Conservation (phyloP, 2,888 invertebrate genomes). For the Micoletzkya japonica region DNA sequence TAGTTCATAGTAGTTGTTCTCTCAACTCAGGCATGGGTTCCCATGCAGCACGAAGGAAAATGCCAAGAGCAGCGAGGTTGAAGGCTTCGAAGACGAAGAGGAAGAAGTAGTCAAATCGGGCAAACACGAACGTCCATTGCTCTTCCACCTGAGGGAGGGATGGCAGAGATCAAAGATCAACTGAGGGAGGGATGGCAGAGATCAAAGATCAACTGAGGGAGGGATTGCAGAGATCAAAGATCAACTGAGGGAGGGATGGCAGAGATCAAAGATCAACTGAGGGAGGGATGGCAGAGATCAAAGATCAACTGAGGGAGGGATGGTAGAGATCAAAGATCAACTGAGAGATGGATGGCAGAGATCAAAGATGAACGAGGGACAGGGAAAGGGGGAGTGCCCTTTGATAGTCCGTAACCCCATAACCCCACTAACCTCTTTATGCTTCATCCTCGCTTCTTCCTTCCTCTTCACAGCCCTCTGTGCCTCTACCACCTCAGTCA, state of each 20-base stretch:
- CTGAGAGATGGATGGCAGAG: no score
- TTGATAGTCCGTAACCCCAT: neutral
- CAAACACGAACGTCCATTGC: slow-evolving; percentile 54
- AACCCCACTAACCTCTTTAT: slow-evolving; percentile 33
- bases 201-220: no score
- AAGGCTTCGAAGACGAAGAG: slow-evolving; percentile 50
- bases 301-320: no score
- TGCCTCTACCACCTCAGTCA: slow-evolving; percentile 54
- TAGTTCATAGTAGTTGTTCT: slow-evolving; percentile 15
- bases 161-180: no score
- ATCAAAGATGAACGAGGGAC: no score
- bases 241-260: no score
- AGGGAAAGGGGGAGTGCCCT: neutral
- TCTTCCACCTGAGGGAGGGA: slow-evolving; percentile 52
- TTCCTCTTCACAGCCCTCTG: slow-evolving; percentile 48
- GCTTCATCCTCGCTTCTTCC: slow-evolving; percentile 36
- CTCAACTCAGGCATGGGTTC: slow-evolving; percentile 47
- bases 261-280: no score
- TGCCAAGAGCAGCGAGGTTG: slow-evolving; percentile 50
- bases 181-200: no score
- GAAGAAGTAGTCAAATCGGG: slow-evolving; percentile 51
- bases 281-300: no score
- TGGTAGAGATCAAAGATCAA: no score
- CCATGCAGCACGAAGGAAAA: slow-evolving; percentile 54
- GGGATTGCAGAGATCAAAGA: no score